These are phyloP conservation scores for Cygnus olor DNA, from an alignment of 2,797 vertebrate species.

Conservation along the genomic window DNA sequence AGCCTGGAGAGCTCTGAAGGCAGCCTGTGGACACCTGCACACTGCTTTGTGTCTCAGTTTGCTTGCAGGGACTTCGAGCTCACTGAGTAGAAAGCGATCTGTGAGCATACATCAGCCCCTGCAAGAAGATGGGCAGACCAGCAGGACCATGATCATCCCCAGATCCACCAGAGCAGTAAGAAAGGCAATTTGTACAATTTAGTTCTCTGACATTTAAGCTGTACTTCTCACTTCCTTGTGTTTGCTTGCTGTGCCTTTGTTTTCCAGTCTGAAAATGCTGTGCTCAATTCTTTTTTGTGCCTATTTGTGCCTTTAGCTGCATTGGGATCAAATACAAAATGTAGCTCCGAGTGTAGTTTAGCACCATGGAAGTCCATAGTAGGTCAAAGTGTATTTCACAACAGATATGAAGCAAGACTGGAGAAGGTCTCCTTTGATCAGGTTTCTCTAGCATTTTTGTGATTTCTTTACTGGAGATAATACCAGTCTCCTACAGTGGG, in stretches of 20 bases:
- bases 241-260: conserved; percentile 55
- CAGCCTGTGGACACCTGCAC: not conserved
- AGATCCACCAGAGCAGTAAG: not conserved
- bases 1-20: not conserved
- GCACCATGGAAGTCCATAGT: not conserved
- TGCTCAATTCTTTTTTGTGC: conserved; percentile 4
- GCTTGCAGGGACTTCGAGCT: not conserved
- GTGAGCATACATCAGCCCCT: not conserved
- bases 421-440: not conserved
- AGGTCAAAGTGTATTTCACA: not conserved
- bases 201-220: conserved; percentile 29
- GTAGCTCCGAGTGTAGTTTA: not conserved
- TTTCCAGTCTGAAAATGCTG: conserved; percentile 25
- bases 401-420: not conserved
- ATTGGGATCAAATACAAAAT: not conserved
- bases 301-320: not conserved
- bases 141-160: not conserved
- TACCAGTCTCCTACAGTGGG: not conserved
- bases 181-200: not conserved
- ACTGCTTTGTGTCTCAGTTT: not conserved
- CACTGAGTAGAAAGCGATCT: not conserved
- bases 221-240: conserved; percentile 21
- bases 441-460: not conserved
- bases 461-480: not conserved
- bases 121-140: not conserved